phyloP scores from a whole-genome alignment of 2,888 invertebrate species.

The Nineta flava region DNA sequence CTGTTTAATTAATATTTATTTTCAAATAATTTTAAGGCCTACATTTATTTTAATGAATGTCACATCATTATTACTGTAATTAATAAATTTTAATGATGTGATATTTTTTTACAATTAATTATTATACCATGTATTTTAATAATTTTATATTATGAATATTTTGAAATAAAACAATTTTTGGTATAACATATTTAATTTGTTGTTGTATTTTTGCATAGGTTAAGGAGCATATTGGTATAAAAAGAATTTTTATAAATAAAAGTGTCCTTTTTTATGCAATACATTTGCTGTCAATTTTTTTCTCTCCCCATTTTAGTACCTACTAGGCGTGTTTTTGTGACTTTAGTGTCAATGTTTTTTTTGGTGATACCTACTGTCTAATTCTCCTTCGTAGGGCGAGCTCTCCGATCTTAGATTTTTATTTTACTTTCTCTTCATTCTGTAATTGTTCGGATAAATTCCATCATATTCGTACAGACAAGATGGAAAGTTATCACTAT shows the following conservation, averaged over 20 bases:
- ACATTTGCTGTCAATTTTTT: conserved; percentile 2
- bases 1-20: not conserved
- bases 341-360: too few species aligned
- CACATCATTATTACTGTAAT: conserved; percentile 1
- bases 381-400: too few species aligned
- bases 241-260: conserved; percentile 1
- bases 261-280: conserved; percentile 7
- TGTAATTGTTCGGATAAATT: too few species aligned
- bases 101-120: not conserved
- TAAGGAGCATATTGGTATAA: conserved; percentile 4
- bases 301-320: not conserved
- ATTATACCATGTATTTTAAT: not conserved
- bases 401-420: too few species aligned
- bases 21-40: not conserved
- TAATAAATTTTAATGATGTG: not conserved
- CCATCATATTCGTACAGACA: too few species aligned
- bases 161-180: not conserved
- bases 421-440: too few species aligned
- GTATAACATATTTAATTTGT: not conserved
- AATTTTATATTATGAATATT: not conserved
- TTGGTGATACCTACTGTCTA: too few species aligned
- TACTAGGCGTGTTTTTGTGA: too few species aligned
- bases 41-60: conserved; percentile 3
- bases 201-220: conserved; percentile 4
- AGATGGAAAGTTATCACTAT: too few species aligned